Evolutionary conservation across 2,113 vertebrate genomes (phyloP).

Genomic region (Pseudolaguvia tuberculata): DNA sequence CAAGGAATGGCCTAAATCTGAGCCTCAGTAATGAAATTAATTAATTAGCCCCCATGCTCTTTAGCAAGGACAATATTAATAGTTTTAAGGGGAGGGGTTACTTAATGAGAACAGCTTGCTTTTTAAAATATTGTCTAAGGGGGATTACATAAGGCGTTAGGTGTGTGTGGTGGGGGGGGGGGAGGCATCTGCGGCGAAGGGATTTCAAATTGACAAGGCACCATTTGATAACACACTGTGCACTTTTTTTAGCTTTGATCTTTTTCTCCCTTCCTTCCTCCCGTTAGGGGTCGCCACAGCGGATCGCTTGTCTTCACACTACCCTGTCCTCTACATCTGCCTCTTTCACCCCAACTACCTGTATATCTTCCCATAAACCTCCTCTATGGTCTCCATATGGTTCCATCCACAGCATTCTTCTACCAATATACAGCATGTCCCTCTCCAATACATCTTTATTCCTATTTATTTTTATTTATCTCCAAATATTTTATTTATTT

Average conservation of each 20-base stretch:
- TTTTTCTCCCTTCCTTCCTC: too few species aligned
- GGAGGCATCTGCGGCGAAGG: background rate
- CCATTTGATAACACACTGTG: background rate
- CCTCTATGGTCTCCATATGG: too few species aligned
- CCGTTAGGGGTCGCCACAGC: too few species aligned
- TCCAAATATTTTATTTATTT: background rate
- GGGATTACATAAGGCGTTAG: conserved; percentile 43
- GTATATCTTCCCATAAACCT: too few species aligned
- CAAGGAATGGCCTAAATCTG: conserved; percentile 43
- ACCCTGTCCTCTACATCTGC: too few species aligned
- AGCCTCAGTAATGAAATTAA: conserved; percentile 53
- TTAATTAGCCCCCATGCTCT: conserved; percentile 54
- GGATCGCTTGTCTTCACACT: too few species aligned
- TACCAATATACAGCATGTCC: too few species aligned
- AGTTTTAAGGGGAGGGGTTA: conserved; percentile 47
- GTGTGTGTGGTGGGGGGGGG: conserved; percentile 30
- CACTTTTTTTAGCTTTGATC: background rate
- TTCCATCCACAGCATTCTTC: too few species aligned
- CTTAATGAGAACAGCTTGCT: conserved; percentile 55
- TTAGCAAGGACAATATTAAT: conserved; percentile 57
- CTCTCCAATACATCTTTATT: background rate
- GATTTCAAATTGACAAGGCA: conserved; percentile 6
- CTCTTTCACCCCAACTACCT: too few species aligned
- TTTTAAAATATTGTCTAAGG: conserved; percentile 56
- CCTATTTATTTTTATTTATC: background rate